Evolutionary conservation across 2,113 vertebrate genomes (phyloP).

Genomic region (Lampris incognitus): DNA sequence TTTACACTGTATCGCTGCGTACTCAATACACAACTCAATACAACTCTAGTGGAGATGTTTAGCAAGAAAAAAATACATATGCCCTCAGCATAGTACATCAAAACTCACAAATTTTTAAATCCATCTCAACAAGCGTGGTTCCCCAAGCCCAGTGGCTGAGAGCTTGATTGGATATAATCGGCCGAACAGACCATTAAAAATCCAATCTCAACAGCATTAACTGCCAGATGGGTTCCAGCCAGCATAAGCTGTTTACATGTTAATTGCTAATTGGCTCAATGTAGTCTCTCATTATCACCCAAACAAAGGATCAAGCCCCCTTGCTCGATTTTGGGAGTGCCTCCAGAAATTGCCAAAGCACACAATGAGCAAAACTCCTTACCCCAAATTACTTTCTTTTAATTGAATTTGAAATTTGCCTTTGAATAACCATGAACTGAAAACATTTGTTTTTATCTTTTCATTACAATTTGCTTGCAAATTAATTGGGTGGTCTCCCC

Average conservation of each 20-base stretch:
- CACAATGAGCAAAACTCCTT: constrained; percentile 53
- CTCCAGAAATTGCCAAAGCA: constrained; percentile 52
- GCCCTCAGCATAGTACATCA: not conserved
- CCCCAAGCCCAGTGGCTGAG: constrained; percentile 3
- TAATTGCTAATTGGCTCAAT: constrained; percentile 26
- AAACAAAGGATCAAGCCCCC: constrained; percentile 1
- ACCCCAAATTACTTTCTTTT: constrained; percentile 39
- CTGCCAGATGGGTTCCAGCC: not conserved
- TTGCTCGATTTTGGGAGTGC: constrained; percentile 55
- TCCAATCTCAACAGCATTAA: constrained; percentile 43
- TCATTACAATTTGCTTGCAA: not conserved
- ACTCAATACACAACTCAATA: not conserved
- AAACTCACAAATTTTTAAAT: constrained; percentile 11
- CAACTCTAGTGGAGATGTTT: not conserved
- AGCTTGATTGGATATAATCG: constrained; percentile 52
- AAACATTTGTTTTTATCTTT: not conserved
- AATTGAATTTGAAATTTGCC: constrained; percentile 54
- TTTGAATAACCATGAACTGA: constrained; percentile 6
- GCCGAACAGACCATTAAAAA: constrained; percentile 39
- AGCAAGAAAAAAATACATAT: not conserved
- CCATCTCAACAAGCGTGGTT: constrained; percentile 2
- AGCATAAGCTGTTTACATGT: constrained; percentile 11
- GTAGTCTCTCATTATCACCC: constrained; percentile 37
- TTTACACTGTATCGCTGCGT: constrained; percentile 3
- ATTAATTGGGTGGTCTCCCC: not conserved